Base-by-base conservation (phyloP, 1,140 invertebrate genomes). In the Drosophila arizonae region DNA sequence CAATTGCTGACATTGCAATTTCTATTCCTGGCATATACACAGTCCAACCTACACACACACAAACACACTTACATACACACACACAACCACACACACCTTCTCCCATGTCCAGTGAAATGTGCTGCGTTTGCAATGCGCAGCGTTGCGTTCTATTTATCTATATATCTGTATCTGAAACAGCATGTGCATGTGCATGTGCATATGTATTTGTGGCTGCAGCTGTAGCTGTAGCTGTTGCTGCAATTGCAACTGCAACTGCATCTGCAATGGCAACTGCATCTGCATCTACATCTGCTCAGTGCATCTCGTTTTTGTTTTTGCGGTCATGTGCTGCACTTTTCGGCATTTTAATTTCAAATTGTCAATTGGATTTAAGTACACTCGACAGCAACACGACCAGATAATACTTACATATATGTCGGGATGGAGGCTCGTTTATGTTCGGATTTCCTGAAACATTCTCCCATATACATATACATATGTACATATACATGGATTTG, bases 1-100 rank as follows among this genome's bases (percentile, higher is more conserved):
- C 84, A 88, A 88, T 88, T 88, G 84, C 84, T 88, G 84, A 88
- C 84, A 88, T 88, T 89, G 84, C 84, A 88, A 88, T 88, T 88
- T 88, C 84, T 88, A 88, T 88, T 88, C 84, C 79, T 77, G 66
- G 66, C 82, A 72, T 43, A 66, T 57, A 72, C 73, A 76, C 69
- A 76, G 41, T 57, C 52, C 48, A 55, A 58, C 73, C 65, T 55
- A 62, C 72, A 75, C 61, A 71, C 68, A 72, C 70, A 70, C 70
- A 68, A 54, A 66, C 64, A 52, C 46, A 46, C 46, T 50, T 69
- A 73, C 55, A n/a, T 58, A 62, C 72, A 75, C 61, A 71, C 65
- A 72, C 70, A 70, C 70, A 68, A 51, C 62, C 64, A 52, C 46
- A 46, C 46, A 54, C 73, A 74, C 55, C 36, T 45, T 17, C 3